Base-by-base conservation (phyloP, 2,113 vertebrate genomes). In the Cnemophilus loriae region DNA sequence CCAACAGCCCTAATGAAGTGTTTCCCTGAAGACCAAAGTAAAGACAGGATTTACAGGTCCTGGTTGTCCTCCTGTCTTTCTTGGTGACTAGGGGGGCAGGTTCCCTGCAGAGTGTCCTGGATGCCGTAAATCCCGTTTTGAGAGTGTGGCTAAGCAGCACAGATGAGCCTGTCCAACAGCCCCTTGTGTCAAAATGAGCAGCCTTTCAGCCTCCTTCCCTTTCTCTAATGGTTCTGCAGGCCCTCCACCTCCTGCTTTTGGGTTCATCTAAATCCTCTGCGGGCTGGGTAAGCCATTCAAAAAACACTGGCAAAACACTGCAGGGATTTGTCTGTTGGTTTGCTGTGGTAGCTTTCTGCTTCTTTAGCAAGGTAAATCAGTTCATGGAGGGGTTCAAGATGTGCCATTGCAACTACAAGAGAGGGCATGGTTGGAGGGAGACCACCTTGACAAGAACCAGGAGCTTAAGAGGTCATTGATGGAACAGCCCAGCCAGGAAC, bases 181-280 rank as follows among this genome's bases (percentile, higher is more conserved):
- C 7, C 21, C 27, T 35, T 3, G 0, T 50, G 47, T 59, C 84
- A 67, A 67, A 63, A 70, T 6, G 6, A 59, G 59, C 52, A 90
- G 44, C 47, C 8, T 71, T 61, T 41, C 3, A 8, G 18, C 2
- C 23, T 65, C n/a, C 47, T 69, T 77, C 50, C 26, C 6, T 6
- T 60, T 27, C 68, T 57, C 64, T 53, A 13, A 11, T 0, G 0
- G 42, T 10, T 63, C 70, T 78, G 19, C 55, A 84, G 50, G 23
- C 12, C 18, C 8, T 59, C 30, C 27, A 41, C 5, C 56, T 69
- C 33, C 37, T 1, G 1, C 0, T 1, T 56, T 30, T n/a, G 71
- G 76, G 61, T 37, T 88, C 9, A 2, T 60, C 67, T 24, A 56
- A 57, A 27, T 68, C 37, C n/a, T 65, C 26, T 69, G 35, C 42